Evolutionary conservation across 2,113 vertebrate genomes (phyloP), one percentile per base, ranked within the genome.

Genomic region (Sigmodon hispidus): DNA sequence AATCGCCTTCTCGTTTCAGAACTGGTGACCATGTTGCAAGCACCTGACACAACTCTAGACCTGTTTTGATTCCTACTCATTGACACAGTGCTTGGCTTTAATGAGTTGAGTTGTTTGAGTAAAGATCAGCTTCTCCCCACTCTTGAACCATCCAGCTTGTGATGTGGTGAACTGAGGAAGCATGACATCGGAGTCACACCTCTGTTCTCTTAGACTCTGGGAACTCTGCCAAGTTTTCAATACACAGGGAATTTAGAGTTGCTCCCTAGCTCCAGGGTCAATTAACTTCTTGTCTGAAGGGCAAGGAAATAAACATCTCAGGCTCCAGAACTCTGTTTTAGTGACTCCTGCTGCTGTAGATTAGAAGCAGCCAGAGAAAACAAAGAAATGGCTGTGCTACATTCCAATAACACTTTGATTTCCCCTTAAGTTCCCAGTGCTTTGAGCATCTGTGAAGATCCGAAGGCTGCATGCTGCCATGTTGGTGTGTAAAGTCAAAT

Each of bases 361-460:
- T n/a, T 75, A 63, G 93, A 11, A 95, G 67, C 7, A 70, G 81
- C 29, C 90, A 65, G 57, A 93, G 70, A 48, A 84, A 94, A 94
- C 59, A 86, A 84, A 94, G 72, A 92, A 52, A 86, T 40, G 76
- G 43, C 26, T 83, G 34, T 36, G 75, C 16, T 52, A 19, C 48
- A 45, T 93, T 87, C 83, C 43, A 72, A 36, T 50, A 70, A 52
- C 19, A 12, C 50, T 50, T 52, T 88, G 92, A 57, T 79, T 75
- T 87, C 69, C 69, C n/a, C 50, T 88, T 13, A n/a, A 59, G 34
- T 80, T 75, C 17, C 31, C 36, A 34, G 69, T 11, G 10, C 26
- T 91, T 88, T 76, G 29, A 22, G 79, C 36, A 16, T 45, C 85
- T 79, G 55, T 75, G 76, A 90, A 80, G 31, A 11, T 88, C 45